Evolutionary conservation across 2,113 vertebrate genomes (phyloP).

Genomic region (Coregonus clupeaformis): DNA sequence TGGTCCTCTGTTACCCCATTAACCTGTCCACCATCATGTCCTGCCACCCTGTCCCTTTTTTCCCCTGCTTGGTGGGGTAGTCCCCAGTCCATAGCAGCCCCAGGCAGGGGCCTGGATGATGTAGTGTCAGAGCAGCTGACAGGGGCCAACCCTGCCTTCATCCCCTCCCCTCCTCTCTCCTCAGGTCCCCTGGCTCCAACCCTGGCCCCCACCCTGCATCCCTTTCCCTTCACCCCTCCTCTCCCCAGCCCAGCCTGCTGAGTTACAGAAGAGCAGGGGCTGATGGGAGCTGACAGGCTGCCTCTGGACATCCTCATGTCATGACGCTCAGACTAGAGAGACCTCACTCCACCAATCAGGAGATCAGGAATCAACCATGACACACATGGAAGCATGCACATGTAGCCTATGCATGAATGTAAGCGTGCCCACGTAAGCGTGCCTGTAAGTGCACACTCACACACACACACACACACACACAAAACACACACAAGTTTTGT

Average conservation of each 20-base stretch:
- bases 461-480: constrained; percentile 10
- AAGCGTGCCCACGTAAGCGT: too few species aligned
- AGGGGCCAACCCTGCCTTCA: constrained; percentile 3
- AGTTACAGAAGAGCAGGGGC: constrained; percentile 47
- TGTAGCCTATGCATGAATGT: too few species aligned
- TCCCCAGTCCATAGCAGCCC: constrained; percentile 12
- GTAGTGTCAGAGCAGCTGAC: constrained; percentile 14
- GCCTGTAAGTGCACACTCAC: too few species aligned
- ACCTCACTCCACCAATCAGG: neutral
- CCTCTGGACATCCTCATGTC: constrained; percentile 34
- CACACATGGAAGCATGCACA: too few species aligned
- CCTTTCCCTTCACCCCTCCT: constrained; percentile 6
- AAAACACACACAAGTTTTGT: too few species aligned
- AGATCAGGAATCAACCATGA: too few species aligned
- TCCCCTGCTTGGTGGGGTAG: neutral
- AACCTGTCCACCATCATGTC: neutral
- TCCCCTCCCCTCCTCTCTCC: too few species aligned
- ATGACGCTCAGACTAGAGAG: neutral
- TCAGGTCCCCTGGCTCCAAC: constrained; percentile 7
- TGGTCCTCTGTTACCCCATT: neutral
- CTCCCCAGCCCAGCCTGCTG: constrained; percentile 38
- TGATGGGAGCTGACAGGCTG: constrained; percentile 61
- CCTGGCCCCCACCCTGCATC: constrained; percentile 25
- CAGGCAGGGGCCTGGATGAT: constrained; percentile 15
- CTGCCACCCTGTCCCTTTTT: constrained; percentile 3